Percentiles rank a stretch among this genome's conserved stretches.
Conservation (phyloP, 2,888 invertebrate species). For the Ochropleura leucogaster region DNA sequence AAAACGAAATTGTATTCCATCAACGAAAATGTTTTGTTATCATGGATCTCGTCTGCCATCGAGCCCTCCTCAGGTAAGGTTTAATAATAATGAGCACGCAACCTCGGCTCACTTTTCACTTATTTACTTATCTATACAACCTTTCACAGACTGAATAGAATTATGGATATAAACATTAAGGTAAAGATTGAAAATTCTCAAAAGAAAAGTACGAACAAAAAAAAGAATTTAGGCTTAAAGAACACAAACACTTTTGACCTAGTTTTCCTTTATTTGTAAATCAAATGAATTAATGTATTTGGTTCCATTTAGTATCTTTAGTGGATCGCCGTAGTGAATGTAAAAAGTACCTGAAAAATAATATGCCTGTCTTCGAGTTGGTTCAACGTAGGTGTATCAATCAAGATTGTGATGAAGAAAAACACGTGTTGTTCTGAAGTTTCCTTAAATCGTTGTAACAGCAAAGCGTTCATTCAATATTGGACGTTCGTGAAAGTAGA, state of each 20-base stretch:
- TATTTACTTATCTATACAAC: constrained; percentile 46
- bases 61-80: constrained; percentile 50
- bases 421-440: background rate
- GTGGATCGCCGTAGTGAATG: background rate
- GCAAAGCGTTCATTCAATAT: constrained; percentile 11
- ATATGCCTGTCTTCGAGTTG: background rate
- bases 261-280: constrained; percentile 28
- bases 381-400: constrained; percentile 16
- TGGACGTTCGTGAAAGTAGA: constrained; percentile 5
- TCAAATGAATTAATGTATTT: constrained; percentile 27
- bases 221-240: background rate
- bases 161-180: constrained; percentile 30
- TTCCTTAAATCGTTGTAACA: background rate
- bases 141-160: constrained; percentile 36
- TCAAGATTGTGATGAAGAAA: background rate
- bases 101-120: constrained; percentile 60
- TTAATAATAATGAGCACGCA: constrained; percentile 78
- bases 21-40: constrained; percentile 68
- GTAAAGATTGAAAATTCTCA: constrained; percentile 10
- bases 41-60: constrained; percentile 70
- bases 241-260: constrained; percentile 21
- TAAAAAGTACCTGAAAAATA: background rate
- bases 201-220: constrained; percentile 7
- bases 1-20: constrained; percentile 70
- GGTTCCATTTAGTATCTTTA: background rate